Base-by-base conservation (phyloP, 2,888 invertebrate species). In the Cybosia mesomella region DNA sequence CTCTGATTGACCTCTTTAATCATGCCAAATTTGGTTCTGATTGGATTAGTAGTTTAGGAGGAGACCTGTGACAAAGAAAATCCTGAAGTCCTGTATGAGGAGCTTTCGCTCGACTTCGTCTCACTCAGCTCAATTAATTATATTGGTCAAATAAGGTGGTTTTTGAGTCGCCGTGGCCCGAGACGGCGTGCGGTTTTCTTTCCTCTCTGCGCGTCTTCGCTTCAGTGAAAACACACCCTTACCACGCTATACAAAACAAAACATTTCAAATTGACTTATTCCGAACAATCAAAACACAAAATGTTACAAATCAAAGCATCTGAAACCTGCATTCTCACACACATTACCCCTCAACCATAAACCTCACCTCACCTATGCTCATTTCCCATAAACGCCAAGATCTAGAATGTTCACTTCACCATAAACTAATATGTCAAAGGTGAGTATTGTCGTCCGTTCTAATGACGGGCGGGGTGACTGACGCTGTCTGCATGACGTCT, bases 321-420 rank as follows among this genome's bases (percentile, higher is more conserved):
- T 15, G 28, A 18, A 18, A 54, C 36, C 36, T 54, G 34, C 63
- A 54, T 83, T 78, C 79, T 66, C 80, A 80, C 81, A 81, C 80
- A 70, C 73, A 83, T 83, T 77, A 77, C 80, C 73, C 75, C 21
- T 77, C 73, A 80, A 82, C 84, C 88, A 88, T 86, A 83, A 86
- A 86, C 85, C 75, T 77, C 28, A 70, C 39, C 64, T 70, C 68
- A 53, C 49, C 53, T 68, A 82, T 89, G 91, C 81, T 88, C 91
- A 88, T 83, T 92, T 92, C 91, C 92, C 92, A 92, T 91, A 91
- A 91, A 89, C 83, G 65, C 34, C 68, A 88, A 90, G 89, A 91
- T 91, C 92, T 89, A 91, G 93, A 92, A 92, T 91, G 84, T 81
- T 78, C 86, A 86, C 66, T 85, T 92, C 83, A 90, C 91, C 93